Conservation (phyloP, 2,113 vertebrate species). For the Rallus limicola region DNA sequence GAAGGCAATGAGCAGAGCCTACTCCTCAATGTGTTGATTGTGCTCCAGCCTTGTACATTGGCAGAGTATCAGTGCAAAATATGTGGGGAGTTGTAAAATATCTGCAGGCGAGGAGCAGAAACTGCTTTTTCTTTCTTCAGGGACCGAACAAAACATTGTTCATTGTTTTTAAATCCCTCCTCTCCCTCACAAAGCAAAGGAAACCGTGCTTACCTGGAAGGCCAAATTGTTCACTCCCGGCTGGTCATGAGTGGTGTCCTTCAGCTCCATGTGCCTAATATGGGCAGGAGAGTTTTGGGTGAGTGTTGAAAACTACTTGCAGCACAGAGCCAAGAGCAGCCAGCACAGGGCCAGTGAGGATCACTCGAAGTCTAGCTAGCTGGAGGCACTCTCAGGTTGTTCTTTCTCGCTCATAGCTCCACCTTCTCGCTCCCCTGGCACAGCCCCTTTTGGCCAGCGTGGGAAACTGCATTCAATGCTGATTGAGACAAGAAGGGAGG, state of each 20-base stretch:
- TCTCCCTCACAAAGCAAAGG: not conserved
- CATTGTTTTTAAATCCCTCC: not conserved
- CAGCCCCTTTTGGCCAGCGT: not conserved
- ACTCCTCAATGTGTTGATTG: not conserved
- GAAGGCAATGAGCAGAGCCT: not conserved
- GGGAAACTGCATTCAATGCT: not conserved
- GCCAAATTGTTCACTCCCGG: conserved; percentile 38
- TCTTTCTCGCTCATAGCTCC: not conserved
- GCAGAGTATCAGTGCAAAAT: not conserved
- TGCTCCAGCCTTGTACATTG: not conserved
- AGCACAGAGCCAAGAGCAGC: not conserved
- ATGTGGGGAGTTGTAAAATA: not conserved
- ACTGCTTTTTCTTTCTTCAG: not conserved
- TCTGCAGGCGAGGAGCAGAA: not conserved
- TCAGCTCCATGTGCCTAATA: conserved; percentile 24
- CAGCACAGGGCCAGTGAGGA: not conserved
- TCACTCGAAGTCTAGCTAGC: not conserved
- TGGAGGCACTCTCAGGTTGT: not conserved
- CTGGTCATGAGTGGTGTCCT: not conserved
- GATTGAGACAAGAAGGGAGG: not conserved
- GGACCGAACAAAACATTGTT: not conserved
- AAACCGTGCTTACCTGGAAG: conserved; percentile 69
- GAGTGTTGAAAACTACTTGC: not conserved
- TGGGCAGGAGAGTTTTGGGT: not conserved
- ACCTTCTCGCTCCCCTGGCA: not conserved